Percentiles rank a stretch among this genome's conserved stretches.
Evolutionary conservation across 2,113 vertebrate species (phyloP).

Genomic region (Stomatorhinus ivindoensis): DNA sequence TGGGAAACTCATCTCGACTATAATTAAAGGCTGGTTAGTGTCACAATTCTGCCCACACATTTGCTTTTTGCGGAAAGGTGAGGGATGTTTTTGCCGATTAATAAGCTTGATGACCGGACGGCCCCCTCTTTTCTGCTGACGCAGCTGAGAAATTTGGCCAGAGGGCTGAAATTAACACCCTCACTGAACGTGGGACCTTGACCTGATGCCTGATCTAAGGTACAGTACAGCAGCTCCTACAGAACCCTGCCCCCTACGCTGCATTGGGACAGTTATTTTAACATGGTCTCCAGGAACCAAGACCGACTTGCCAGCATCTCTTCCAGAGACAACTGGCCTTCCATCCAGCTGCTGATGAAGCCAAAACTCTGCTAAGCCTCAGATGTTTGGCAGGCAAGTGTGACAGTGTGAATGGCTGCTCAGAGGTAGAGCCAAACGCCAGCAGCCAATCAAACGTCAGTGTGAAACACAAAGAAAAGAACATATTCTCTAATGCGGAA

Average conservation of each 20-base stretch:
- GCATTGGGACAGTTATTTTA: background rate
- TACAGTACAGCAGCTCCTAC: background rate
- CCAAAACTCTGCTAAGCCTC: background rate
- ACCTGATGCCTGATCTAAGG: background rate
- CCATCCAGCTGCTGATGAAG: background rate
- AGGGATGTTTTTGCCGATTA: background rate
- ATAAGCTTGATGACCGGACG: background rate
- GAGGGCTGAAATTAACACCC: background rate
- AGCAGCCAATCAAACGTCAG: background rate
- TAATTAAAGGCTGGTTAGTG: background rate
- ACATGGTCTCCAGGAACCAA: background rate
- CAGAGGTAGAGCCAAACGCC: background rate
- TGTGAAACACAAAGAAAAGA: background rate
- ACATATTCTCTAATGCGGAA: background rate
- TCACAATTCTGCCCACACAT: background rate
- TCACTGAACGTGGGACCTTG: background rate
- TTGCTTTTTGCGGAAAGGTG: background rate
- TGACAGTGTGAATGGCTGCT: background rate
- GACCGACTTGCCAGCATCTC: background rate
- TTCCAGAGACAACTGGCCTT: background rate
- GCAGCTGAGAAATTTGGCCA: background rate
- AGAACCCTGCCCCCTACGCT: background rate
- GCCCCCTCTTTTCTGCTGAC: background rate
- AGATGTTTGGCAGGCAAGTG: background rate
- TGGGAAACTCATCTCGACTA: background rate